These are phyloP conservation scores for Julus scanicus DNA, from an alignment of 2,888 invertebrate species.

Conservation along the genomic window DNA sequence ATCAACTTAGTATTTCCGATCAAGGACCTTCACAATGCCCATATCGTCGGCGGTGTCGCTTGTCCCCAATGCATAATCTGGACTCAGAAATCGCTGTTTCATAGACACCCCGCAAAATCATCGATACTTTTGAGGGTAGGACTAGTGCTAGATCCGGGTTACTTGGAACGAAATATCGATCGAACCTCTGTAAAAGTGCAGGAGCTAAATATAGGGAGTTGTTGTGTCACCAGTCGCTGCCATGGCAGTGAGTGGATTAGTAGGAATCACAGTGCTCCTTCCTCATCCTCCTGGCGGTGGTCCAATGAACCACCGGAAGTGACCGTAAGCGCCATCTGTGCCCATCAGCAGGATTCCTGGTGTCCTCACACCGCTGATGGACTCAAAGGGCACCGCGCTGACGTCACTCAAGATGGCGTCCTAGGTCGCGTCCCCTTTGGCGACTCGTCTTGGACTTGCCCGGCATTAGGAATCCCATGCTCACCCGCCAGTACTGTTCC, in stretches of 20 bases:
- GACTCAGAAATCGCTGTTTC: neutral
- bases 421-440: neutral
- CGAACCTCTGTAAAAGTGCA: neutral
- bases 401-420: neutral
- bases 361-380: neutral
- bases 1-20: no score
- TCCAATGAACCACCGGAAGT: neutral
- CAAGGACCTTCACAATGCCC: no score
- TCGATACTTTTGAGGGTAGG: neutral
- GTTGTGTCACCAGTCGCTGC: constrained; percentile 4
- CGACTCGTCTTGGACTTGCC: constrained; percentile 4
- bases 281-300: no score
- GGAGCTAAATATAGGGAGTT: constrained; percentile 2
- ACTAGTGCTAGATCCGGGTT: neutral
- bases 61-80: neutral
- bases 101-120: constrained; percentile 3
- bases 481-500: neutral
- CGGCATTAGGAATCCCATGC: neutral
- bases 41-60: neutral
- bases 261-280: neutral
- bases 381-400: neutral
- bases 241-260: constrained; percentile 3
- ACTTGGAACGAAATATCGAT: neutral
- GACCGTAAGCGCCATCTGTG: neutral
- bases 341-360: neutral